Conservation (phyloP, 2,113 vertebrate species). For the Malurus alboscapulatus region DNA sequence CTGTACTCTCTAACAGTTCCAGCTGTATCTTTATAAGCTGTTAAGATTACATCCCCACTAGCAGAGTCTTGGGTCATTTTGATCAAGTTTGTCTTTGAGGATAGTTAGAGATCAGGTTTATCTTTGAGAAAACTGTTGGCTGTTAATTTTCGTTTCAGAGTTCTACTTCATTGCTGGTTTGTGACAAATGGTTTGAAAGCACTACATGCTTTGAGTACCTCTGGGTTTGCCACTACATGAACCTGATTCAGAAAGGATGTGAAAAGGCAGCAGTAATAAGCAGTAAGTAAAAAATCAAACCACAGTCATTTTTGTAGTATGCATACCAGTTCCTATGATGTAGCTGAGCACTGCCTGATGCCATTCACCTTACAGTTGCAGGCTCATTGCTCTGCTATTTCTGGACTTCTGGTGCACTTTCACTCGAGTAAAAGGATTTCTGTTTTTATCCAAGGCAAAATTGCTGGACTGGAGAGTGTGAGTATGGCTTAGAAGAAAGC, state of each 20-base stretch:
- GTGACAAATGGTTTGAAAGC: neutral
- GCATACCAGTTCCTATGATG: neutral
- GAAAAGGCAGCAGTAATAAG: neutral
- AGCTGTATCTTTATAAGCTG: neutral
- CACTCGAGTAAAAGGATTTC: neutral
- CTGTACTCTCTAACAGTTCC: neutral
- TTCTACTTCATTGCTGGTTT: neutral
- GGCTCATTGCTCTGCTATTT: neutral
- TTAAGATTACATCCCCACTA: neutral
- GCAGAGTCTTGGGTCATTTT: neutral
- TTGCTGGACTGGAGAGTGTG: neutral
- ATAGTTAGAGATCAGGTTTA: neutral
- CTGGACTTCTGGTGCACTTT: neutral
- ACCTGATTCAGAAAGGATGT: neutral
- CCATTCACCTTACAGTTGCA: neutral
- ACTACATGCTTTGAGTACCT: neutral
- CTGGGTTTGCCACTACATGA: neutral
- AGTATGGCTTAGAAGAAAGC: neutral
- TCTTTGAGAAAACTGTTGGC: neutral
- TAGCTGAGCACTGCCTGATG: neutral
- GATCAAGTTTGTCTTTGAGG: neutral
- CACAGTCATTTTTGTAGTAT: neutral
- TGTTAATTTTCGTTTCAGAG: neutral
- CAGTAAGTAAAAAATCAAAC: neutral
- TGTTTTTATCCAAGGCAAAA: neutral